Base-by-base conservation (phyloP, 1,140 invertebrate species). In the Heliconius himera region DNA sequence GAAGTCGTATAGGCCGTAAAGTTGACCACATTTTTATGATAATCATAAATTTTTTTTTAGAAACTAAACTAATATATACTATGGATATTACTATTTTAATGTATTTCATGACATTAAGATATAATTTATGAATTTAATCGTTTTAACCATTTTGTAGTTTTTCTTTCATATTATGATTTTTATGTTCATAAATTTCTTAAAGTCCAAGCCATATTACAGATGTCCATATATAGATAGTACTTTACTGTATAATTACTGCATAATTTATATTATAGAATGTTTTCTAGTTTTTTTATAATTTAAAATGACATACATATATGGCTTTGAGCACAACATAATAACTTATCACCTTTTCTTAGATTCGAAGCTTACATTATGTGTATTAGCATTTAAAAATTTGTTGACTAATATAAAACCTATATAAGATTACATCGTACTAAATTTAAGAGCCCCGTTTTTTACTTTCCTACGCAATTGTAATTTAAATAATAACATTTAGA, bases 121-220 rank as follows among this genome's bases (percentile, higher is more conserved):
- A 71, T 71, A 71, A 71, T 71, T 71, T 71, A 71, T 71, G 16
- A 36, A 71, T 71, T 71, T 71, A 71, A 71, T 71, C 29, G 16
- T n/a, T 71, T n/a, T 5, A 9, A 36, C n/a, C 1, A 8, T 38
- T 18, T 71, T 71, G 38, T 38, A 2, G 70, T 1, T 71, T 71
- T n/a, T n/a, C 70, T 71, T n/a, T n/a, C 70, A 36, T 71, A 71
- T 71, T 71, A 60, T 60, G 56, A 60, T 60, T 60, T 60, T 26
- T 60, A 16, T 66, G 26, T 66, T 22, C 8, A 66, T 66, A 66
- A 66, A 66, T 66, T 66, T 29, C 22, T 11, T 66, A 66, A 66
- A 66, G 22, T 66, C 5, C 20, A 66, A 22, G 26, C 22, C 60
- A 1, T 66, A 2, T 66, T 22, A 66, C 22, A 9, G 54, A 56